Evolutionary conservation across 2,113 vertebrate genomes (phyloP), one percentile per base, ranked within the genome.

Genomic region (Amphiprion percula): DNA sequence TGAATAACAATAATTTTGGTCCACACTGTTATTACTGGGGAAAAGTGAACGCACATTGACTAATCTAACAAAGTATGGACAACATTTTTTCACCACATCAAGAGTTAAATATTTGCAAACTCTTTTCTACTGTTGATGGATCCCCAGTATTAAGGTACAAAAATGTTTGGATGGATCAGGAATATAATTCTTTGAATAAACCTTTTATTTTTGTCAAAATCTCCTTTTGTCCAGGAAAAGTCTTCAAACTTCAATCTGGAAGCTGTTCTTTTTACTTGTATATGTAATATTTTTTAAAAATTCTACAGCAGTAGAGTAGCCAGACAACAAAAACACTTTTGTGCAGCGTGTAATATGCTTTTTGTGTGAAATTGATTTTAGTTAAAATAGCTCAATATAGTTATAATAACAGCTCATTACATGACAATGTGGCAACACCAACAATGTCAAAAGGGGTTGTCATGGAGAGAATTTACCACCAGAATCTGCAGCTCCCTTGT

Each of bases 1-100:
- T 58, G 24, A 49, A 65, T 30, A 70, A 39, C 19, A 41, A 24
- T 68, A 24, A 52, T 70, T 62, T 68, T 21, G 23, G 3, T 66
- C 5, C 24, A 55, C 10, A 11, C 19, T 41, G 24, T 49, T 64
- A 15, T 59, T 30, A 37, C 30, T 44, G 16, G 11, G 65, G 49
- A 23, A 19, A 71, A 10, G 50, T 30, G 16, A 73, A 55, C 19
- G 37, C 26, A 54, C 49, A 26, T 19, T 50, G 33, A 64, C 28
- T 33, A n/a, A 49, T 15, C 9, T 49, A 21, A 21, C 41, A 47
- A 79, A 61, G 24, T 28, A 24, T 55, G 24, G 24, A 46, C 44
- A 39, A 59, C 21, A 19, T 74, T 53, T 46, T 52, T 17, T 6
- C 24, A 46, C 3, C 8, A 47, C 26, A 15, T 55, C 4, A 17